Evolutionary conservation across 1,140 invertebrate species (phyloP), one percentile per base, ranked within the genome.

Genomic region (Calephelis nemesis): DNA sequence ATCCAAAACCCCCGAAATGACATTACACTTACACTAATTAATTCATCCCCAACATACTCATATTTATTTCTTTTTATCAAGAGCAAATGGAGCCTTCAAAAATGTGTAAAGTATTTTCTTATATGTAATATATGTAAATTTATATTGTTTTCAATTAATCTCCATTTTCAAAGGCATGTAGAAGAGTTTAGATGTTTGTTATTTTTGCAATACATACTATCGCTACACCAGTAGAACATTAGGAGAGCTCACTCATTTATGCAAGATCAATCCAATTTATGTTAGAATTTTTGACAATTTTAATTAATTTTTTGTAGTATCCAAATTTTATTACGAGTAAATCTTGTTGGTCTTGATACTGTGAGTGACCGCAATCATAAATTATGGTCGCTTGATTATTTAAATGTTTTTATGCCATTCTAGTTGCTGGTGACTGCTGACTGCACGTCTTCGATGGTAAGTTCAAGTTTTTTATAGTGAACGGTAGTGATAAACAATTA

Each of bases 1-100:
- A 92, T 73, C 86, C 85, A 47, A 86, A 86, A 78, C 71, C 72
- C 63, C 77, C 77, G 19, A 74, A 82, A 75, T 86, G 82, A 86
- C 84, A 78, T 47, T 67, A 75, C 72, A 76, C 42, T 67, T n/a
- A 50, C 64, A 65, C 62, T 75, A 67, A 79, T 40, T 74, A 67
- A 75, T 58, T 70, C 12, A 70, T 65, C 42, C 52, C 63, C 69
- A 63, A 58, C 63, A 62, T 63, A 67, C 49, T 40, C 62, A 45
- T 62, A 58, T 54, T 52, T 54, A 39, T 65, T 65, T 65, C 47
- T 19, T 48, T 63, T 48, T 52, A 65, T 49, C 71, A 13, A 73
- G 62, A 49, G 70, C 67, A 67, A 49, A 73, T 68, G 79, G 81
- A 83, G 63, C 66, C 81, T 70, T 30, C 80, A 76, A 67, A 65